Evolutionary conservation across 1,140 invertebrate genomes (phyloP), one percentile per base, ranked within the genome.

Genomic region (Meloidogyne hapla): DNA sequence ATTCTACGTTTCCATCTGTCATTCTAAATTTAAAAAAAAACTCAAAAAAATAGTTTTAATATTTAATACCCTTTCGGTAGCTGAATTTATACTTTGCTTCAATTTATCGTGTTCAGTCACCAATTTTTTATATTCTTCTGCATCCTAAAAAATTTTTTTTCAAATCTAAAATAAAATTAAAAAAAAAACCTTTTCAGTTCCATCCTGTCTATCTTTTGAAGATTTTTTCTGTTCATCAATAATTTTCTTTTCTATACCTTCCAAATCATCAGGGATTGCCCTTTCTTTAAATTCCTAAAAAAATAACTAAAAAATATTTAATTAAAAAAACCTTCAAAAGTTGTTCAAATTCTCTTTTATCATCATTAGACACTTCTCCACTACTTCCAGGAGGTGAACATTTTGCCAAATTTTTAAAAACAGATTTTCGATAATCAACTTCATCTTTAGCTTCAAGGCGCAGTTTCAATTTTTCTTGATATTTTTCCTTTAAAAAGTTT

Each of bases 1-100:
- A 91, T 89, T 45, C 88, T 85, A 10, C 85, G 87, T 82, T 89
- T 88, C 38, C 92, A 87, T 10, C 80, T 77, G 1, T 89, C 88
- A 74, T 92, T 89, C 63, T 90, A 87, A 6, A 33, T n/a, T 56
- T 56, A 0, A 5, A 1, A 82, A 71, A 25, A 15, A 65, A 48
- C 3, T 67, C 6, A 45, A 75, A 45, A 15, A 25, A 33, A 75
- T 40, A 23, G 23, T 26, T 26, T 65, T 12, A 12, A 28, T 10
- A 40, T 18, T 21, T 28, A 56, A 56, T 4, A 56, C 45, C 45
- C 5, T 56, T 42, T 73, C 42, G 18, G 33, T 42, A 45, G 26
- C 23, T 2, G 12, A 26, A 8, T 61, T 15, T 38, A 76, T 74
- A 23, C 40, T 63, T 25, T 45, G n/a, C 15, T 25, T 38, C 23